Evolutionary conservation across 2,797 vertebrate genomes (phyloP).

Genomic region (Helostoma temminkii): DNA sequence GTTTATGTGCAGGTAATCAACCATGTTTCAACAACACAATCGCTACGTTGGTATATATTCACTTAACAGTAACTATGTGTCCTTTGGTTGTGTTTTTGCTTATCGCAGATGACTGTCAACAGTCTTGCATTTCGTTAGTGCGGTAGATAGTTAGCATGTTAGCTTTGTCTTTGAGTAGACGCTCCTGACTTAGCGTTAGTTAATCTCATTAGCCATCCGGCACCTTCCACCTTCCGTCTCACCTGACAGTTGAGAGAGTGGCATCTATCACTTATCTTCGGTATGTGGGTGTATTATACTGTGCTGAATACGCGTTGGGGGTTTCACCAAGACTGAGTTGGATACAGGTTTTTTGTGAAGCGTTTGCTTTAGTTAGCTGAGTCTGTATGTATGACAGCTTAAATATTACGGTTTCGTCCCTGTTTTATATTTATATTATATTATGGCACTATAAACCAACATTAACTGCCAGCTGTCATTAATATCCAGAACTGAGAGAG

Average conservation of each 20-base stretch:
- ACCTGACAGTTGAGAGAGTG: conserved; percentile 2
- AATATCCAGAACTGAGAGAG: no score
- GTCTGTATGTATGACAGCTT: no score
- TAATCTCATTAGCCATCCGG: conserved; percentile 28
- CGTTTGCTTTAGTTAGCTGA: neutral
- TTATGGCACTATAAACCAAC: no score
- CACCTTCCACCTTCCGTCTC: conserved; percentile 2
- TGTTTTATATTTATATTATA: no score
- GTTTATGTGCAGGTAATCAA: neutral
- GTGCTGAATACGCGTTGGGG: neutral
- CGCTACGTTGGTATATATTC: accelerated
- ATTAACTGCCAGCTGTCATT: no score
- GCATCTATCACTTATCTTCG: neutral
- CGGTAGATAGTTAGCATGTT: conserved; percentile 11
- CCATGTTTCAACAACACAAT: neutral
- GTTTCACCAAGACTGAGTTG: neutral
- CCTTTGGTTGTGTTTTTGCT: neutral
- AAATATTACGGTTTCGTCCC: no score
- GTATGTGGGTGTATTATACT: neutral
- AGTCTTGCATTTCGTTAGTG: neutral
- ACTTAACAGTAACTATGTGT: neutral
- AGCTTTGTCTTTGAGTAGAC: conserved; percentile 14
- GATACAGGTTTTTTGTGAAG: neutral
- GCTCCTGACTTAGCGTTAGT: neutral
- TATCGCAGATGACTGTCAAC: neutral